These are phyloP conservation scores for Geophilus truncorum DNA, from an alignment of 2,888 invertebrate species.

Conservation along the genomic window DNA sequence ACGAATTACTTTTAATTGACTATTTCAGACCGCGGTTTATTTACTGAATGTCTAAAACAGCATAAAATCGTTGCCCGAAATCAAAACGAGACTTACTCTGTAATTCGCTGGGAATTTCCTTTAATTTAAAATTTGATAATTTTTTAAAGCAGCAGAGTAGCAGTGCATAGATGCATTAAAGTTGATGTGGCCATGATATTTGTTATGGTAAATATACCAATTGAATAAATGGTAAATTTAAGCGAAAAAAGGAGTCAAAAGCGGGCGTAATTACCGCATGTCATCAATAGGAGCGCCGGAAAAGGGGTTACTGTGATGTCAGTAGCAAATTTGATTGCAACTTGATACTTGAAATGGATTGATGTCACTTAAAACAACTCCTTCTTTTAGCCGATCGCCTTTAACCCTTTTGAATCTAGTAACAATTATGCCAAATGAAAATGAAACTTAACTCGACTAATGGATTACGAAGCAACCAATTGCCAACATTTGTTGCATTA, in stretches of 20 bases:
- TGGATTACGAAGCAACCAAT: conserved; percentile 23
- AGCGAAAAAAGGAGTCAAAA: neutral
- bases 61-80: no score
- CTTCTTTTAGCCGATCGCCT: neutral
- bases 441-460: conserved; percentile 23
- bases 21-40: no score
- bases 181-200: no score
- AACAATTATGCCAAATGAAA: conserved; percentile 23
- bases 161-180: no score
- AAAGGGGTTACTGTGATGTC: neutral
- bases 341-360: conserved; percentile 20
- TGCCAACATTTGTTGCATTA: neutral
- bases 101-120: no score
- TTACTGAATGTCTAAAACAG: no score
- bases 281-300: neutral
- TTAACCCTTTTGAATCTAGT: conserved; percentile 24
- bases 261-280: neutral
- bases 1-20: no score
- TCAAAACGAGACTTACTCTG: no score
- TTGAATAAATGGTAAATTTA: neutral
- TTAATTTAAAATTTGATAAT: no score
- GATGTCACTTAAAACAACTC: conserved; percentile 6
- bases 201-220: neutral
- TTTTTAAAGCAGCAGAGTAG: no score
- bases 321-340: conserved; percentile 4